These are phyloP conservation scores for Heliconius hermathena DNA, from an alignment of 1,140 invertebrate species.

Conservation along the genomic window DNA sequence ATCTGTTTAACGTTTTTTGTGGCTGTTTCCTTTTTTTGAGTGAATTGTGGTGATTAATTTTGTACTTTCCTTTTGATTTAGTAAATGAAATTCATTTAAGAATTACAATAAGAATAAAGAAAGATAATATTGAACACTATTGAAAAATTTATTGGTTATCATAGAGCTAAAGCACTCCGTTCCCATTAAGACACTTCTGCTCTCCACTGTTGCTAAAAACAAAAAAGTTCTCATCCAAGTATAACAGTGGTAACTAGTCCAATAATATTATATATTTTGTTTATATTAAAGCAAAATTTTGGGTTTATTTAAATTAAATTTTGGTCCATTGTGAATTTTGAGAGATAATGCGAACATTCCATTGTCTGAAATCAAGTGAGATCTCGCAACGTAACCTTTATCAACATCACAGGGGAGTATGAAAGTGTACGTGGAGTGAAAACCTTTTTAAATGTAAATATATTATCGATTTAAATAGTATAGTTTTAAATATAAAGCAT, in stretches of 20 bases:
- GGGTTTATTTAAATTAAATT: neutral
- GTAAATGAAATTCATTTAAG: no score
- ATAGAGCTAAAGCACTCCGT: no score
- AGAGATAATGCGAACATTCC: neutral
- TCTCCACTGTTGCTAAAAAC: no score
- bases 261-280: no score
- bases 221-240: no score
- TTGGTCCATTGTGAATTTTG: neutral
- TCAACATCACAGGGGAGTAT: constrained; percentile 7
- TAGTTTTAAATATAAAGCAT: neutral
- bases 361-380: constrained; percentile 9
- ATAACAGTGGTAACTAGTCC: no score
- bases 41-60: no score
- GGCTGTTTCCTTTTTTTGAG: neutral
- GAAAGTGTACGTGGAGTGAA: neutral
- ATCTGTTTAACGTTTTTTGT: neutral
- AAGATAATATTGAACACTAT: no score
- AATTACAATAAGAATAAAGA: no score
- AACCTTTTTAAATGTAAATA: constrained; percentile 7
- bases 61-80: no score
- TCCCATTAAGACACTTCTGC: no score
- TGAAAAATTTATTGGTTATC: no score
- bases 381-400: constrained; percentile 4
- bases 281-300: neutral
- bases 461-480: neutral